A percentile compares a stretch with the other conserved stretches of the same genome.
phyloP scores from a whole-genome alignment of 1,140 invertebrate genomes.

The Panagrolaimus sp. region DNA sequence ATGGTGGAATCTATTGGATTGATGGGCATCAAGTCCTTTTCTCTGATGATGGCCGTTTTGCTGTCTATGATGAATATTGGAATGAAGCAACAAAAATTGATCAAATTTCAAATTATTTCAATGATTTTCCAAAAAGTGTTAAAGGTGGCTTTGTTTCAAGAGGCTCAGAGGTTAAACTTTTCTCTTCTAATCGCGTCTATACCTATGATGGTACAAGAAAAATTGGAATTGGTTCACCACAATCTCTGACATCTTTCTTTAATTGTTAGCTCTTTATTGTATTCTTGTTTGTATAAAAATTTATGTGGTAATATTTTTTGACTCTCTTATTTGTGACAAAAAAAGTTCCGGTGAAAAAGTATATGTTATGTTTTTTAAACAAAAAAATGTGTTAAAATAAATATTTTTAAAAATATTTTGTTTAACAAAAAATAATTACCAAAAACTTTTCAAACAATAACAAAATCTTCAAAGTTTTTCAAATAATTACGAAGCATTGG shows the following conservation, averaged over 20 bases:
- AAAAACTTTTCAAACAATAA: too few species aligned
- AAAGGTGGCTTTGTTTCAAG: constrained; percentile 26
- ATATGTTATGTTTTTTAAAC: too few species aligned
- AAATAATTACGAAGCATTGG: too few species aligned
- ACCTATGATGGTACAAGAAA: constrained; percentile 27
- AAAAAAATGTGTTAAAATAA: too few species aligned
- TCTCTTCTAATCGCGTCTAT: constrained; percentile 13
- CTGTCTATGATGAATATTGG: constrained; percentile 42
- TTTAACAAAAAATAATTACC: too few species aligned
- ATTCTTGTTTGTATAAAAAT: too few species aligned
- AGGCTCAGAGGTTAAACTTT: constrained; percentile 17
- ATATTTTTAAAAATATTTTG: too few species aligned
- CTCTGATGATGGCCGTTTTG: constrained; percentile 35
- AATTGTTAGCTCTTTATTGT: neutral
- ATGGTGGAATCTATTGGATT: constrained; percentile 31
- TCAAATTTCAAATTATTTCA: constrained; percentile 29
- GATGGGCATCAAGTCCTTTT: constrained; percentile 37
- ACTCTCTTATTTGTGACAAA: neutral
- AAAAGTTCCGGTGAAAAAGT: neutral
- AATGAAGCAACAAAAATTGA: constrained; percentile 29
- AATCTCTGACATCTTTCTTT: constrained; percentile 14
- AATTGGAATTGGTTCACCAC: constrained; percentile 23
- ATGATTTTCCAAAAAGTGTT: constrained; percentile 32
- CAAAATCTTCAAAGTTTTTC: too few species aligned
- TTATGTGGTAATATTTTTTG: neutral